phyloP scores from a whole-genome alignment of 2,888 invertebrate species.

The Tryphoninae sp. region DNA sequence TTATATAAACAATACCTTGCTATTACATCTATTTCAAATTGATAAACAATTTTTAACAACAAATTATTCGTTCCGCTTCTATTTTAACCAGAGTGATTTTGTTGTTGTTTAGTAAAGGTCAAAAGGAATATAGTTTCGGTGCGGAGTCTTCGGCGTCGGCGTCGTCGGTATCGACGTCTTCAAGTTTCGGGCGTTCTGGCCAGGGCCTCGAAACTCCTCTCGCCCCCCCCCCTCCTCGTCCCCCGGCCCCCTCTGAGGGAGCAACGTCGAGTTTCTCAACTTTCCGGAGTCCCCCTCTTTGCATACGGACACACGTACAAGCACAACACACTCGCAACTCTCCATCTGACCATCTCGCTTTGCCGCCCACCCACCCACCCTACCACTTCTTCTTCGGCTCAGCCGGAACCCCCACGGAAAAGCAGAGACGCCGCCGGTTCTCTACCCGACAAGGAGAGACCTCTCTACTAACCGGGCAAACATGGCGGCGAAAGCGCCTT shows the following conservation, averaged over 20 bases:
- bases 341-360: slow-evolving; percentile 52
- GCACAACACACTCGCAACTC: slow-evolving; percentile 7
- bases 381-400: slow-evolving; percentile 66
- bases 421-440: slow-evolving; percentile 60
- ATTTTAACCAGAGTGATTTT: neutral
- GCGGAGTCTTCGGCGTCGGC: slow-evolving; percentile 64
- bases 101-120: neutral
- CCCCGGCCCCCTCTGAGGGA: slow-evolving; percentile 21
- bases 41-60: too few relatives aligned
- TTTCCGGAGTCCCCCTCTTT: slow-evolving; percentile 44
- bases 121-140: slow-evolving; percentile 2
- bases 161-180: slow-evolving; percentile 74
- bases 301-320: slow-evolving; percentile 7
- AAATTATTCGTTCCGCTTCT: too few relatives aligned
- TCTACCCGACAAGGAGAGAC: slow-evolving; percentile 58
- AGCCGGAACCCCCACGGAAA: slow-evolving; percentile 70
- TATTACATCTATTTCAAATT: too few relatives aligned
- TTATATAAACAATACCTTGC: too few relatives aligned
- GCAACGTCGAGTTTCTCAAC: slow-evolving; percentile 59
- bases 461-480: slow-evolving; percentile 72
- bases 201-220: slow-evolving; percentile 53
- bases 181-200: slow-evolving; percentile 66
- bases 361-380: slow-evolving; percentile 44
- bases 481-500: slow-evolving; percentile 74
- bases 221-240: neutral